Evolutionary conservation across 2,888 invertebrate species (phyloP), one percentile per base, ranked within the genome.

Genomic region (Conus canariensis): DNA sequence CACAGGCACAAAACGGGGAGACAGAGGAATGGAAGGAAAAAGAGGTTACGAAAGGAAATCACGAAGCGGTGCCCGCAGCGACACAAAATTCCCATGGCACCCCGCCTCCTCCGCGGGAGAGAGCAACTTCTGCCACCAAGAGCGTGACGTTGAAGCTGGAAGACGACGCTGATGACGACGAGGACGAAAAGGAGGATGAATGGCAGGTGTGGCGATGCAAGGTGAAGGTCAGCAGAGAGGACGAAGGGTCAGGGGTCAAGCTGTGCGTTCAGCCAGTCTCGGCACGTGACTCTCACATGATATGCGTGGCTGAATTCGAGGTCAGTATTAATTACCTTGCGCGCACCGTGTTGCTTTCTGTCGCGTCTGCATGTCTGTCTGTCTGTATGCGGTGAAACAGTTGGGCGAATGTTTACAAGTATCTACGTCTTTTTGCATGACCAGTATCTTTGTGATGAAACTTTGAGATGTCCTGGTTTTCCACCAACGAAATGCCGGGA

Each of bases 121-220:
- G 70, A 22, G n/a, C 70, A 22, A 56, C 80, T 9, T 22, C 19
- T 45, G 88, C 25, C 3, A 14, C n/a, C 9, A 58, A 58, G 67
- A 14, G 16, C 64, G 83, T 59, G 56, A 19, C 56, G 14, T 8
- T 25, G 9, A 67, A 58, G n/a, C 85, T 83, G 8, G 70, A 64
- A 5, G 70, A 70, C 74, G 67, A 67, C 16, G 89, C 70, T 6
- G 30, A 70, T 5, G 85, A 83, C 83, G 85, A 85, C 7, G 70
- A 58, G n/a, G 85, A 85, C 1, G 89, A 89, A 2, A 56, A 9
- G 45, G 70, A 64, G 56, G 89, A 89, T 10, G 89, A 25, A 14
- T 89, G 89, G 89, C 85, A 85, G 25, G 83, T 85, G 64, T 89
- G 89, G 89, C 85, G 85, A n/a, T 89, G 89, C 85, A 83, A 56